Evolutionary conservation across 2,113 vertebrate species (phyloP), one percentile per base, ranked within the genome.

Genomic region (Condylura cristata): DNA sequence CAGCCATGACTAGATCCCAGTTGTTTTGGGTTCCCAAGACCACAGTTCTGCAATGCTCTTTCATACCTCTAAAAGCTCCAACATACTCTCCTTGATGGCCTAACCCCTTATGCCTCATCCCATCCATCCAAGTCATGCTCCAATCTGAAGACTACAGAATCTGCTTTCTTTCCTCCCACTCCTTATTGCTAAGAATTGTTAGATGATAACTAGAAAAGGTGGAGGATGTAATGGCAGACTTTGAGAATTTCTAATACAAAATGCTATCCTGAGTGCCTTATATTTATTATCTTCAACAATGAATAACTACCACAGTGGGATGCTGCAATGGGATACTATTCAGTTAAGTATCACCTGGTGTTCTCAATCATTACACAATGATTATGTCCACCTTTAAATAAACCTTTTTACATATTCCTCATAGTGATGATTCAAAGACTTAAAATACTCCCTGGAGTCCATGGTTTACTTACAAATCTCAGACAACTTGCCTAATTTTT

Each of bases 391-490:
- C 51, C 58, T 80, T 91, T 81, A 53, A 78, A 46, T 48, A 53
- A 16, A 56, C 22, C 22, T 18, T 60, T 37, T 61, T 56, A 51
- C 34, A 37, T 41, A 63, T 26, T 90, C 3, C 9, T 84, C 34
- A 70, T 5, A 41, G 16, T 20, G 17, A 53, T n/a, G n/a, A 22
- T 80, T 84, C 76, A 85, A 88, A 87, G 89, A 74, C 30, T 41
- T 70, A 83, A 24, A 28, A 8, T 70, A 20, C 63, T 65, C 16
- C 56, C 24, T 66, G n/a, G 26, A 87, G 12, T 82, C 17, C 26
- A 92, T 24, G 88, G n/a, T 3, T n/a, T 51, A 76, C 72, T 96
- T 32, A n/a, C 76, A 90, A 48, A 78, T 75, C 34, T 34, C 34
- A 95, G 41, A 28, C 3, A 78, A 5, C 28, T 82, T 82, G 28